Base-by-base conservation (phyloP, 1,140 invertebrate genomes). In the Odontomachus brunneus region DNA sequence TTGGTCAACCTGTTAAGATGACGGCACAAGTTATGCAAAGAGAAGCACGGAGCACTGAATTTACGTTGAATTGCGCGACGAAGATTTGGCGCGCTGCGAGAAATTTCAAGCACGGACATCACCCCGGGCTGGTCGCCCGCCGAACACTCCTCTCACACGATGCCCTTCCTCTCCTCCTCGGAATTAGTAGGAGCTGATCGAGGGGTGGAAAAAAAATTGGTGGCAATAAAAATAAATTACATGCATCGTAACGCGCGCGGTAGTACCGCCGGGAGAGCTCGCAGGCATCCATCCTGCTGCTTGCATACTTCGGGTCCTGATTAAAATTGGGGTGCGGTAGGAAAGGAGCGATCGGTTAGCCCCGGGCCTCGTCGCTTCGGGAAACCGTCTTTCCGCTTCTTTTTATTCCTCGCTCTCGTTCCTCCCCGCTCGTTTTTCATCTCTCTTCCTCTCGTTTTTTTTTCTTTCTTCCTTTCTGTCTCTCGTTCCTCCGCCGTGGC, bases 191-290 rank as follows among this genome's bases (percentile, higher is more conserved):
- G 88, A 90, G 89, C 88, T 90, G 91, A 92, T 93, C 92, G 92
- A 93, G 93, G 91, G 93, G 92, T 92, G 87, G 92, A 93, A 93
- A 93, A 92, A 91, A 94, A 94, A 94, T 94, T 93, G 92, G 92
- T 85, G 90, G 93, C 93, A 94, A 94, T 94, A 94, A 94, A 94
- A 94, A 94, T 94, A 94, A 94, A 94, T 94, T 94, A 94, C 93
- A 93, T 94, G 93, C 93, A 93, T 93, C 93, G 93, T 94, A 94
- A 93, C 92, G 92, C 91, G 92, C 91, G 88, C 89, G 90, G 91
- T 91, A 91, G 90, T 92, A 89, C 80, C 86, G 88, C 76, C 88
- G 89, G 90, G 90, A 92, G 91, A 92, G 92, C 90, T 92, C 84
- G 90, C 84, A 92, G 92, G 92, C 92, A 93, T 93, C 89, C 91